Base-by-base conservation (phyloP, 2,113 vertebrate genomes). In the Vidua macroura region DNA sequence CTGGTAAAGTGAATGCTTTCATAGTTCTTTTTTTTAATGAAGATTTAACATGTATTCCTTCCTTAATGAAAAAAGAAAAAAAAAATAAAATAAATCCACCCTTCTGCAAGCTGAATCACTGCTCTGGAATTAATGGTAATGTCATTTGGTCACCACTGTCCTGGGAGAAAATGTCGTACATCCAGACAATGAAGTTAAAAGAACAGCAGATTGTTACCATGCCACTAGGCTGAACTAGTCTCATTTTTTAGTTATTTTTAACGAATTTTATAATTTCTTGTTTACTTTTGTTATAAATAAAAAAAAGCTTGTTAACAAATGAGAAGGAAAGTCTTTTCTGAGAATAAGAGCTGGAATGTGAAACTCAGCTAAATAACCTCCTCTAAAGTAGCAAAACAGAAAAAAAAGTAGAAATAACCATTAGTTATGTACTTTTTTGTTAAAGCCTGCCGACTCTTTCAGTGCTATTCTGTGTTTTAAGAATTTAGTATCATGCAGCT, bases 51-150 rank as follows among this genome's bases (percentile, higher is more conserved):
- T 95, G 83, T 93, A 92, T 95, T 96, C 63, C 63, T 76, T 86
- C 82, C 81, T 88, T 48, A 81, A 94, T 93, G 8, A 46, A 77
- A 70, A 46, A 87, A 75, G 49, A 68, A 43, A 85, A 79, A 35
- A 35, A 60, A 62, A n/a, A 68, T 64, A 68, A 33, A 13, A 23
- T 3, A 25, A 30, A 37, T 17, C 1, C 51, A 80, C 22, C 24
- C 82, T 80, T 75, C 58, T 92, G 20, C 49, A 64, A 64, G 82
- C 92, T 97, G 97, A 97, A 90, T 98, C 98, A 97, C 60, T 63
- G 49, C 80, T 95, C 80, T 93, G 97, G 97, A 97, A 96, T 97
- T 96, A 91, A 60, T 66, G 66, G 81, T 84, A 93, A 92, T 94
- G 97, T 95, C 93, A 78, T 86, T 95, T 86, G 77, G 95, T 90